Percentiles rank a stretch among this genome's conserved stretches.
These are phyloP conservation scores for Amphiprion ocellaris DNA, from an alignment of 2,113 vertebrate genomes.

Conservation along the genomic window DNA sequence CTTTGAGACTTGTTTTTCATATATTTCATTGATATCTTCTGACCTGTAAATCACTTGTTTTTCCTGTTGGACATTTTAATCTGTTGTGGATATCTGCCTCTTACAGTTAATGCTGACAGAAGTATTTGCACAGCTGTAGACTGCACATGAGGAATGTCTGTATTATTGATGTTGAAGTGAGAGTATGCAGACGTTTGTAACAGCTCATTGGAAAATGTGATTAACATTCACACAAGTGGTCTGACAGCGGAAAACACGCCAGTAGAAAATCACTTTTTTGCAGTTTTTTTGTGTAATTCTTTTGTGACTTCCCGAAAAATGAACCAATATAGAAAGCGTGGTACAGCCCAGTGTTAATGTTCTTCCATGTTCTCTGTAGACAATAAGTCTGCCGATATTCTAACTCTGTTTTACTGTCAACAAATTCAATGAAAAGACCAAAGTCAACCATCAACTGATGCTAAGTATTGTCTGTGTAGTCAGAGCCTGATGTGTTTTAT, in stretches of 20 bases:
- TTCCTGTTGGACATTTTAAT: background rate
- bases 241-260: background rate
- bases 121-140: conserved; percentile 38
- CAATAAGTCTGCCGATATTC: too few species aligned
- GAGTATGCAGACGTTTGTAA: background rate
- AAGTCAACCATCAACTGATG: too few species aligned
- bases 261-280: background rate
- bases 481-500: too few species aligned
- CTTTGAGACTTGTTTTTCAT: conserved; percentile 5
- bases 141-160: conserved; percentile 8
- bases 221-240: conserved; percentile 24
- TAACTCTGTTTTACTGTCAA: too few species aligned
- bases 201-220: conserved; percentile 20
- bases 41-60: conserved; percentile 9
- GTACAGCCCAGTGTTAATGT: background rate
- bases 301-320: background rate
- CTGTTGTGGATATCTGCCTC: background rate
- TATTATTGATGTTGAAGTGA: background rate
- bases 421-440: too few species aligned
- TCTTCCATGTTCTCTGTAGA: background rate
- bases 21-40: conserved; percentile 22
- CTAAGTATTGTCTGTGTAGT: too few species aligned
- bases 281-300: background rate
- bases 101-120: background rate
- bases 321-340: background rate